These are phyloP conservation scores for Brienomyrus brachyistius DNA, from an alignment of 2,113 vertebrate species.

Conservation along the genomic window DNA sequence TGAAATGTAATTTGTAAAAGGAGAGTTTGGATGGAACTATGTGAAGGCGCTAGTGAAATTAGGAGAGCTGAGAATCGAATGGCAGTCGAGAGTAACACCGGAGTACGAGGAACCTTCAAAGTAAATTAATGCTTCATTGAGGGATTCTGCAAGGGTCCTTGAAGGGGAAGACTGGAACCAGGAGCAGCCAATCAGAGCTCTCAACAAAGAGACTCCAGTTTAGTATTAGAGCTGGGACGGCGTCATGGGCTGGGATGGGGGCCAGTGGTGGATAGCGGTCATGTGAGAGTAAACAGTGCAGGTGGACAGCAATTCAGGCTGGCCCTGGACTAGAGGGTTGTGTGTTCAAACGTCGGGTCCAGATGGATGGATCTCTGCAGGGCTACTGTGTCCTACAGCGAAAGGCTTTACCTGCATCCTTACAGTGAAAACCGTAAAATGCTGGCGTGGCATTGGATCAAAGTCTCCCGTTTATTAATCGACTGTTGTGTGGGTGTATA, in stretches of 20 bases:
- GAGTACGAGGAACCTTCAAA: background rate
- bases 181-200: background rate
- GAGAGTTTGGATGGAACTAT: background rate
- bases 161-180: background rate
- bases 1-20: conserved; percentile 2
- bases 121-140: background rate
- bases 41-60: background rate
- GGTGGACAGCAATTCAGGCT: background rate
- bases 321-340: background rate
- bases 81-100: background rate
- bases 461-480: background rate
- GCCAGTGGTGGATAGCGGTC: background rate
- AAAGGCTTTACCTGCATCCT: background rate
- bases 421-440: background rate
- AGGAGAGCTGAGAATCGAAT: background rate
- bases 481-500: background rate
- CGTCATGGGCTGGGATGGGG: background rate
- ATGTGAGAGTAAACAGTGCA: background rate
- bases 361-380: background rate
- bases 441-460: background rate
- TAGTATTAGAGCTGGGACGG: background rate
- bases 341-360: background rate
- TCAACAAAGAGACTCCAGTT: background rate
- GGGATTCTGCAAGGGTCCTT: background rate
- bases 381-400: background rate